Base-by-base conservation (phyloP, 1,140 invertebrate genomes). In the Ceratitis capitata region DNA sequence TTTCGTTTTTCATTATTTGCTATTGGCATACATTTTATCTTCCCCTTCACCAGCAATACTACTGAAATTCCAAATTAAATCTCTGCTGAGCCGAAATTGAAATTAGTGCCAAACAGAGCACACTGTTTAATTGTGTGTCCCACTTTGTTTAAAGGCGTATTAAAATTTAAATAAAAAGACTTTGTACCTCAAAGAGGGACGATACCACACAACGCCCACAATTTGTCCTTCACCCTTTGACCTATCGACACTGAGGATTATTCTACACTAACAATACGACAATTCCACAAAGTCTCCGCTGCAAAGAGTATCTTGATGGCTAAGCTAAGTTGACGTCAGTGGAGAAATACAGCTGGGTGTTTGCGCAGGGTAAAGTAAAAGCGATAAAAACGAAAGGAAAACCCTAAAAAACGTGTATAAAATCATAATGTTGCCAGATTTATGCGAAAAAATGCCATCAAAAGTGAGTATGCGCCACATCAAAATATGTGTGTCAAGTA, bases 91-190 rank as follows among this genome's bases (percentile, higher is more conserved):
- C n/a, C n/a, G n/a, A n/a, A n/a, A n/a, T n/a, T n/a, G n/a, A n/a
- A n/a, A n/a, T n/a, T n/a, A n/a, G n/a, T n/a, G n/a, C n/a, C n/a
- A n/a, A n/a, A n/a, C n/a, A n/a, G n/a, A n/a, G n/a, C 39, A 78
- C n/a, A n/a, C 64, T n/a, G 64, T 39, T 78, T 78, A 78, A 78
- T 78, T 78, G n/a, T 78, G n/a, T 78, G 69, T n/a, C 69, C 69
- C 23, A 45, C 1, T 23, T 45, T n/a, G 6, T 26, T 47, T 12
- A 78, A 14, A 78, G 4, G 69, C 7, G 2, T 26, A 23, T 78
- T 78, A 78, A 16, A 78, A 23, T 35, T 69, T 26, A 56, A 64
- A 64, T 32, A 12, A 6, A 6, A 64, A 56, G 1, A 19, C n/a
- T 7, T 7, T 9, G 5, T 26, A 12, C n/a, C 51, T 14, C 19